Evolutionary conservation across 2,888 invertebrate genomes (phyloP).

Genomic region (Epistrophella euchroma): DNA sequence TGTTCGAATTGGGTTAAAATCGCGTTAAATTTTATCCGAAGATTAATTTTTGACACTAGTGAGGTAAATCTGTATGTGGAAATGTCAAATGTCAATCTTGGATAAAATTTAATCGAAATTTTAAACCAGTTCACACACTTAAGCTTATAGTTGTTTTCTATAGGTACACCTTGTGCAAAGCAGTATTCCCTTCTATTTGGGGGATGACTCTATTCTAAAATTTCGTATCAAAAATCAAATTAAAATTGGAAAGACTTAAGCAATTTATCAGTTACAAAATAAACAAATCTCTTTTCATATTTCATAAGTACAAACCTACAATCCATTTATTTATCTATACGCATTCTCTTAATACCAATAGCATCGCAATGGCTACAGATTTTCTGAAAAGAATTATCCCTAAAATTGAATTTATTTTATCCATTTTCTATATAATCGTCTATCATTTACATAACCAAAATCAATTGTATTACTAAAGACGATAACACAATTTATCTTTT

Average conservation of each 20-base stretch:
- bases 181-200: too few relatives aligned
- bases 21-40: too few relatives aligned
- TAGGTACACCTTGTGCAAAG: too few relatives aligned
- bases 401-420: constrained; percentile 35
- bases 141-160: too few relatives aligned
- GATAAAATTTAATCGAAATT: too few relatives aligned
- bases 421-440: constrained; percentile 41
- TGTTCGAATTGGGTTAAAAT: too few relatives aligned
- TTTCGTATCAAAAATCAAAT: background rate
- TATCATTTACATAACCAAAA: constrained; percentile 43
- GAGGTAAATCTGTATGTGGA: too few relatives aligned
- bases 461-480: constrained; percentile 52
- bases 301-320: background rate
- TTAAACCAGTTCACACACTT: too few relatives aligned
- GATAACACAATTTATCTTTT: constrained; percentile 59
- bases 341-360: background rate
- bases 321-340: background rate
- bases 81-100: too few relatives aligned
- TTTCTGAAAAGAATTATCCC: background rate
- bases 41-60: too few relatives aligned
- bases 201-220: too few relatives aligned
- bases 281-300: background rate
- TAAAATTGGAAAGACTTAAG: background rate
- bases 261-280: too few relatives aligned
- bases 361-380: background rate